Evolutionary conservation across 92 coral and sea anemone genomes (phyloP).

Genomic region (Porites evermanni): DNA sequence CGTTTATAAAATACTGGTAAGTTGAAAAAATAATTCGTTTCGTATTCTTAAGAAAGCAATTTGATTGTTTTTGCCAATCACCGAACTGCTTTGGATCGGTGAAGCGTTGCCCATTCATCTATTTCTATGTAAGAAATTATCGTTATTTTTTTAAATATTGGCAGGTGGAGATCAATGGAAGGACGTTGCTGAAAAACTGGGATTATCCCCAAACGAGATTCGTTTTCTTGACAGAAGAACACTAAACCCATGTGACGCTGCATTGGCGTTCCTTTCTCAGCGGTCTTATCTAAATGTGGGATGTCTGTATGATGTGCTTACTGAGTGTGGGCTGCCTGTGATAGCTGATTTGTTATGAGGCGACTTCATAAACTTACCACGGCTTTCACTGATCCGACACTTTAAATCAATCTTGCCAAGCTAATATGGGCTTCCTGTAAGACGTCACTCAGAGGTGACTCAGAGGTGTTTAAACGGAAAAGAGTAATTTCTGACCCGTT

Average conservation of each 20-base stretch:
- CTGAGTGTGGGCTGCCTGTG: slow-evolving; percentile 29
- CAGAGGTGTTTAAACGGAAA: too few species aligned
- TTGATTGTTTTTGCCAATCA: too few species aligned
- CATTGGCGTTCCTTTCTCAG: slow-evolving; percentile 8
- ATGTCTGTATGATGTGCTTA: slow-evolving; percentile 35
- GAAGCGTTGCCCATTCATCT: not conserved
- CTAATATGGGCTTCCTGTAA: too few species aligned
- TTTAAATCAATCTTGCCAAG: too few species aligned
- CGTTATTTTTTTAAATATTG: not conserved
- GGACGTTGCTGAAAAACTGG: slow-evolving; percentile 45
- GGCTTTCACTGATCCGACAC: not conserved
- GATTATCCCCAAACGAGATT: slow-evolving; percentile 26
- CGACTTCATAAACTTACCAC: not conserved
- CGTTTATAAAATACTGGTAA: too few species aligned
- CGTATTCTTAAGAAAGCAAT: too few species aligned
- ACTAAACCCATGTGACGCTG: slow-evolving; percentile 46
- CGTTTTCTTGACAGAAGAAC: slow-evolving; percentile 47
- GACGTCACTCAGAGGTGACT: too few species aligned
- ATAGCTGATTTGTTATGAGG: slow-evolving; percentile 30
- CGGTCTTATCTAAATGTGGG: slow-evolving; percentile 16
- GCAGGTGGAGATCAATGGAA: slow-evolving; percentile 50
- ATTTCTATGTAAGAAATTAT: not conserved
- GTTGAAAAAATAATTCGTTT: too few species aligned
- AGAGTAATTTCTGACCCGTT: too few species aligned
- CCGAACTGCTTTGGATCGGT: not conserved